A percentile compares a stretch with the other conserved stretches of the same genome.
phyloP scores from a whole-genome alignment of 2,797 vertebrate species.

The Diceros bicornis region DNA sequence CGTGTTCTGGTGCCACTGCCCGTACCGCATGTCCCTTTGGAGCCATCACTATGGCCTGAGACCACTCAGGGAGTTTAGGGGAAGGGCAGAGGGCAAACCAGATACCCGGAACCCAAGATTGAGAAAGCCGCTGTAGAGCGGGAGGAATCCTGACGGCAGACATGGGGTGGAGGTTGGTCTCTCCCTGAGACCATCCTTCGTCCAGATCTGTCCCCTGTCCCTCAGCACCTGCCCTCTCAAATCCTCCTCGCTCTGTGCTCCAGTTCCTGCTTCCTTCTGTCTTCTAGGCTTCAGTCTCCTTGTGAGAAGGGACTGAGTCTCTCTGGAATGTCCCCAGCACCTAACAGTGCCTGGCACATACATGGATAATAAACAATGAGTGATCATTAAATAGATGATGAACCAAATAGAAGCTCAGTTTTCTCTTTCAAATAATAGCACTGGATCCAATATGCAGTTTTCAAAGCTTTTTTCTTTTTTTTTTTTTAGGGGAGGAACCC shows the following conservation, averaged over 20 bases:
- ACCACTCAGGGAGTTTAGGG: neutral
- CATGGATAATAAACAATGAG: neutral
- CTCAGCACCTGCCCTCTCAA: neutral
- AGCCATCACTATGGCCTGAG: neutral
- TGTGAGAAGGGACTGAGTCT: neutral
- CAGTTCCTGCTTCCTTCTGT: neutral
- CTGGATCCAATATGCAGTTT: neutral
- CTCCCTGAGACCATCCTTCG: neutral
- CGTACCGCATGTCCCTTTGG: rapidly evolving
- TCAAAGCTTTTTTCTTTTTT: neutral
- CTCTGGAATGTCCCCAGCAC: neutral
- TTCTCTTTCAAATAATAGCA: neutral
- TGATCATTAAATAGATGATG: neutral
- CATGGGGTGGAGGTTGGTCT: no score
- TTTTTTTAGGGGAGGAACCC: neutral
- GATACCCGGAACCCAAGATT: rapidly evolving
- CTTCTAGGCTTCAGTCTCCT: neutral
- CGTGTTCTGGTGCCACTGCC: neutral
- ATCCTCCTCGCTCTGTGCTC: neutral
- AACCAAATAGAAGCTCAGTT: neutral
- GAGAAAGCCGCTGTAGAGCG: neutral
- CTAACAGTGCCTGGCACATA: neutral
- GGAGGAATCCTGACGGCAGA: neutral
- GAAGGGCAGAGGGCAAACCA: neutral
- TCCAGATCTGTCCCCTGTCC: neutral